Percentiles rank a stretch among this genome's conserved stretches.
These are phyloP conservation scores for Gonocerus acuteangulatus DNA, from an alignment of 2,888 invertebrate species.

Conservation along the genomic window DNA sequence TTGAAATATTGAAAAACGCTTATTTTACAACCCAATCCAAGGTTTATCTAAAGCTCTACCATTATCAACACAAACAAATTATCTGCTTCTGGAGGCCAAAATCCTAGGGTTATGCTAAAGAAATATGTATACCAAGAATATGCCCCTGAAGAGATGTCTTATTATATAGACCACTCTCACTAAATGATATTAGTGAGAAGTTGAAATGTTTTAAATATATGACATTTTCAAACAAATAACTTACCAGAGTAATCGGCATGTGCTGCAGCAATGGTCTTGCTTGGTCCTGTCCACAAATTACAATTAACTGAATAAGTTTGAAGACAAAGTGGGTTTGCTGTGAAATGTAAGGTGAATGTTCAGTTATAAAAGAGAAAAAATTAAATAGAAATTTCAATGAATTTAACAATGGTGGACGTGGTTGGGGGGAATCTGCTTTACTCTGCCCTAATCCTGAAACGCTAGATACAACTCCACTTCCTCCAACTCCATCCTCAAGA, in stretches of 20 bases:
- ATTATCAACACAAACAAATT: no score
- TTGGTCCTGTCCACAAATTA: conserved; percentile 67
- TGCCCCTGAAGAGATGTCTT: no score
- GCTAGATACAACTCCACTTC: neutral
- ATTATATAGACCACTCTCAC: no score
- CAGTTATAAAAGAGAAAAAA: conserved; percentile 61
- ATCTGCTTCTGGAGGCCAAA: no score
- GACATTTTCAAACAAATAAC: conserved; percentile 10
- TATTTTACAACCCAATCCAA: no score
- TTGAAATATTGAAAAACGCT: no score
- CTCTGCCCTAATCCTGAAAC: neutral
- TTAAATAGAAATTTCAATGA: conserved; percentile 62
- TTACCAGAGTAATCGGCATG: conserved; percentile 62
- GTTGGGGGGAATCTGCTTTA: conserved; percentile 35
- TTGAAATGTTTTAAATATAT: neutral
- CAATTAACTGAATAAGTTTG: conserved; percentile 65
- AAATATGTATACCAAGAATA: no score
- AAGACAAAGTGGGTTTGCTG: conserved; percentile 77
- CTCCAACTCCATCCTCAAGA: conserved; percentile 33
- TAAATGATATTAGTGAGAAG: no score
- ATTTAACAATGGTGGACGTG: conserved; percentile 58
- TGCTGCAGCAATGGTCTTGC: conserved; percentile 61
- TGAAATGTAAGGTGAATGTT: conserved; percentile 67
- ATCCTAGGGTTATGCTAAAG: no score
- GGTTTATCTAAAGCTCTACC: no score